These are phyloP conservation scores for Eueremaeus valkanovi DNA, from an alignment of 2,888 invertebrate species.

Conservation along the genomic window DNA sequence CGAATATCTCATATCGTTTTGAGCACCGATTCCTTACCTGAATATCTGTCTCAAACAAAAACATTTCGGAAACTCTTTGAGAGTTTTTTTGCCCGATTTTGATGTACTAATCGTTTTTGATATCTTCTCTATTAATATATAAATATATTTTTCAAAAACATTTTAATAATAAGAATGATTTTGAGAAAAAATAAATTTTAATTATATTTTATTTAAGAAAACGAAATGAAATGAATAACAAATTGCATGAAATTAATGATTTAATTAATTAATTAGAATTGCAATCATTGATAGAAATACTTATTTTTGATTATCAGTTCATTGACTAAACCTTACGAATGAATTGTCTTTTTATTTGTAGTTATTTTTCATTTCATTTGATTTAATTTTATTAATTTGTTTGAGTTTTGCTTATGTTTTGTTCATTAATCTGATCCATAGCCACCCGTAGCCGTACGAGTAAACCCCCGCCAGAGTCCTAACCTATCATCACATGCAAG, in stretches of 20 bases:
- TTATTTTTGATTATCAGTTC: not conserved
- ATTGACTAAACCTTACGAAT: too few species aligned
- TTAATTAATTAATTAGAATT: not conserved
- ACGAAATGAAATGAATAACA: not conserved
- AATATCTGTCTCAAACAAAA: not conserved
- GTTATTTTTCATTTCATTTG: not conserved
- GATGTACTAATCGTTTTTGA: constrained; percentile 4
- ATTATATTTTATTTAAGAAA: not conserved
- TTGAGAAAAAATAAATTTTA: not conserved
- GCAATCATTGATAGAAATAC: not conserved
- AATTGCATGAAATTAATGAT: not conserved
- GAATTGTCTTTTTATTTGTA: not conserved
- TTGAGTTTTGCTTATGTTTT: constrained; percentile 24
- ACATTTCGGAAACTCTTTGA: not conserved
- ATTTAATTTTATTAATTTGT: not conserved
- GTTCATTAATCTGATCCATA: not conserved
- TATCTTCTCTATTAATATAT: not conserved
- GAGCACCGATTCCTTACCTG: not conserved
- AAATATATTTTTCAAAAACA: not conserved
- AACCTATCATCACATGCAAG: constrained; percentile 7
- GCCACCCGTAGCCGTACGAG: constrained; percentile 13
- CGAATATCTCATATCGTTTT: not conserved
- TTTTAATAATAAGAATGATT: not conserved
- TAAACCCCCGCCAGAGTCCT: not conserved
- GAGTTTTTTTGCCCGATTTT: not conserved